A percentile compares a stretch with the other conserved stretches of the same genome.
Evolutionary conservation across 2,113 vertebrate species (phyloP).

Genomic region (Scomber scombrus): DNA sequence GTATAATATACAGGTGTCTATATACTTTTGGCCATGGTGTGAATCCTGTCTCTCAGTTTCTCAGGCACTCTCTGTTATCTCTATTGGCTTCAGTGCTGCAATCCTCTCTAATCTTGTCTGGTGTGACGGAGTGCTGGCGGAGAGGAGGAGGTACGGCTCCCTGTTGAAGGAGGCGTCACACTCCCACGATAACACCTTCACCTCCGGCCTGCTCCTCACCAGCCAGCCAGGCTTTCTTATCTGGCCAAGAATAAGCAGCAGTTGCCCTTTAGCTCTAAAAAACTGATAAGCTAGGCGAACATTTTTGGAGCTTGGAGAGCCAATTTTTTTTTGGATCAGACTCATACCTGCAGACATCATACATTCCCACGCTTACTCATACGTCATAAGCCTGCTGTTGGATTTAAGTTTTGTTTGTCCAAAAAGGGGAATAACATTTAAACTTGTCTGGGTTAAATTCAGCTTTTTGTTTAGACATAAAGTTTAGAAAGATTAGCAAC

Average conservation of each 20-base stretch:
- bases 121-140: conserved; percentile 34
- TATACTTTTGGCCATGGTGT: background rate
- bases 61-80: conserved; percentile 29
- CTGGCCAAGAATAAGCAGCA: conserved; percentile 19
- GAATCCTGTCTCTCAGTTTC: background rate
- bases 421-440: no score
- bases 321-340: background rate
- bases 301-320: conserved; percentile 6
- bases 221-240: background rate
- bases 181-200: conserved; percentile 30
- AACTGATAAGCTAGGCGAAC: conserved; percentile 41
- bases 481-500: no score
- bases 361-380: fast-evolving
- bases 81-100: conserved; percentile 27
- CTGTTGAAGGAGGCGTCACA: conserved; percentile 26
- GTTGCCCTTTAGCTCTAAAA: conserved; percentile 6
- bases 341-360: background rate
- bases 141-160: conserved; percentile 11
- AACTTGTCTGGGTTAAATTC: no score
- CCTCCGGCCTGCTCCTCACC: conserved; percentile 20
- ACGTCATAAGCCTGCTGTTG: background rate
- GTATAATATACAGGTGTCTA: background rate
- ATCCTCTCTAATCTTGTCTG: conserved; percentile 34
- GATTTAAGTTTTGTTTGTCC: background rate
- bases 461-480: no score